Evolutionary conservation across 2,888 invertebrate genomes (phyloP), one percentile per base, ranked within the genome.

Genomic region (Sarcophaga carnaria): DNA sequence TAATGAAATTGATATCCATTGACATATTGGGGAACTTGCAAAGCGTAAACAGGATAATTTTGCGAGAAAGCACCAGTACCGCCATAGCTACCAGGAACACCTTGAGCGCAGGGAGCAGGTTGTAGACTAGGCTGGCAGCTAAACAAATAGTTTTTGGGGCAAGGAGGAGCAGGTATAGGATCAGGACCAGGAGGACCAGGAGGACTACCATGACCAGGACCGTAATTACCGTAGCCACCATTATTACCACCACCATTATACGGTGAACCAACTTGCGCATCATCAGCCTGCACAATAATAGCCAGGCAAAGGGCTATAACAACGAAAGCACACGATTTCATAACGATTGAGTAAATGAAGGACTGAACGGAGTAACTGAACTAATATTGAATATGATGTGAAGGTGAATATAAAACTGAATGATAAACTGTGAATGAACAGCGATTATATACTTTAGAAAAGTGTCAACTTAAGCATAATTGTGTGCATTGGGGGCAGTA

Each of bases 91-190:
- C 14, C 22, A 4, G 54, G 12, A 17, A 77, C 45, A 20, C 72
- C n/a, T 11, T 67, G 81, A 59, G 87, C 12, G n/a, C 88, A 88
- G 1, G 87, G 85, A 60, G 88, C 83, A 62, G 85, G 86, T 12
- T 67, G 74, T n/a, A 89, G 45, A 66, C 25, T 85, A 22, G 89
- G 88, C 27, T 88, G 86, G 22, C 88, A 89, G 74, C 88, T 88
- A 77, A 88, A 83, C 27, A 89, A 22, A 67, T 85, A 89, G 70
- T 83, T 87, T 14, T 74, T 80, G 10, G 88, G 76, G 80, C 87
- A 88, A 25, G 87, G 86, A 22, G 75, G 76, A 47, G 85, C 77
- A 2, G 86, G 83, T 47, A 83, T 66, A 0, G 54, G n/a, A 2
- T 49, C n/a, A 27, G 14, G 22, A 59, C 25, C 72, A 71, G 69